Evolutionary conservation across 2,797 vertebrate species (phyloP), one percentile per base, ranked within the genome.

Genomic region (Selene dorsalis): DNA sequence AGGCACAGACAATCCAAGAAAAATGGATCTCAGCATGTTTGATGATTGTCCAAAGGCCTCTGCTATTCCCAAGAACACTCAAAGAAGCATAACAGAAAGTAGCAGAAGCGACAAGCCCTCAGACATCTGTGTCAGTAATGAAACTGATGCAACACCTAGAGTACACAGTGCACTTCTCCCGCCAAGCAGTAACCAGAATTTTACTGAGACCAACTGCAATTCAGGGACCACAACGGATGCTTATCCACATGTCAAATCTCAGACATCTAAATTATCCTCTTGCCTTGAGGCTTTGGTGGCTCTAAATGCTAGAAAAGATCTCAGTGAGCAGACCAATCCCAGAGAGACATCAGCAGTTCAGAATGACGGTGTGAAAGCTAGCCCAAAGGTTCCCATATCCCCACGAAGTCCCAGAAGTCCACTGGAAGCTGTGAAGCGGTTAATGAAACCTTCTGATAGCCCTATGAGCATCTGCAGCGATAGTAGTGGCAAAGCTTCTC

Each of bases 321-420:
- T 94, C 0, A 93, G 84, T 1, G 96, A 96, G 43, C 93, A 91
- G 69, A 83, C 78, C 4, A 90, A 91, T 79, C 52, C 88, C 56
- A 96, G 92, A 92, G 96, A 97, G 17, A 78, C 93, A 8, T 66
- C 90, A n/a, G 86, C 82, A 3, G 72, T 93, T 75, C 88, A 92
- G 8, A 96, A 93, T 84, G 95, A 96, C 70, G 91, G 85, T 70
- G 74, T 82, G 0, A 98, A 96, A 90, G 94, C 94, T 58, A 97
- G 95, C 87, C 95, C 97, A 69, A 97, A 95, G 89, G 95, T 97
- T 89, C 94, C 96, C 73, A 95, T 96, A 90, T 99, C 97, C 0
- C 98, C 98, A 83, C 96, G 92, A 91, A 98, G 97, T 84, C 97
- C 97, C 45, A 94, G 94, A 79, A 99, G 98, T 91, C 97, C 97